Evolutionary conservation across 2,888 invertebrate species (phyloP).

Genomic region (Drepana falcataria): DNA sequence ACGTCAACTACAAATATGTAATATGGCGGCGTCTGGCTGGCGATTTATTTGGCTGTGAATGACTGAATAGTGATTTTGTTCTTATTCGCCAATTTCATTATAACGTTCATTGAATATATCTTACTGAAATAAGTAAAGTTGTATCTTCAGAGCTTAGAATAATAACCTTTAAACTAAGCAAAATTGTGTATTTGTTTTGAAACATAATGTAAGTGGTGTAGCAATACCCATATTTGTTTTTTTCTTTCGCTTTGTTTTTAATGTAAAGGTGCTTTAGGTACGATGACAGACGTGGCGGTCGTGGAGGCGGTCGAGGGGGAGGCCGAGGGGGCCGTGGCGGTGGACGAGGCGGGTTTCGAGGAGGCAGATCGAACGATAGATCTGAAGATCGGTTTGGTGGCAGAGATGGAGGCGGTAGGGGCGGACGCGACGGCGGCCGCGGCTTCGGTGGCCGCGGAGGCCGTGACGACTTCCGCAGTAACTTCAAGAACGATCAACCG

Average conservation of each 20-base stretch:
- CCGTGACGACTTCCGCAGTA: conserved; percentile 58
- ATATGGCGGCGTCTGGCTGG: conserved; percentile 35
- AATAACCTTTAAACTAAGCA: background rate
- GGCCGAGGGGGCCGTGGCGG: conserved; percentile 51
- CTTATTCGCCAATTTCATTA: no score
- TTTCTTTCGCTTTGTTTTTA: conserved; percentile 10
- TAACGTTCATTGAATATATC: no score
- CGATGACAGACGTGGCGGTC: conserved; percentile 73
- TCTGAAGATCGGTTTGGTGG: conserved; percentile 61
- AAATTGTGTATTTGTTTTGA: background rate
- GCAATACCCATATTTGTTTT: conserved; percentile 6
- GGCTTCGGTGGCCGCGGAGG: conserved; percentile 56
- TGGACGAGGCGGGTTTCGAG: conserved; percentile 51
- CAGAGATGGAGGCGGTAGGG: conserved; percentile 45
- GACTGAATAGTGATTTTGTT: no score
- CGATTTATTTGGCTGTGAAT: conserved; percentile 9
- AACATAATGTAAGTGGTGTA: conserved; percentile 43
- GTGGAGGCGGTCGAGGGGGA: conserved; percentile 53
- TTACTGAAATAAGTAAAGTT: no score
- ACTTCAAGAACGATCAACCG: conserved; percentile 82
- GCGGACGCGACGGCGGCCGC: conserved; percentile 51
- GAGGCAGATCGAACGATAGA: conserved; percentile 60
- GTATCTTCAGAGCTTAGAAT: background rate
- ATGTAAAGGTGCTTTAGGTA: conserved; percentile 51
- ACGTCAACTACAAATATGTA: conserved; percentile 6